Conservation (phyloP, 2,113 vertebrate species). For the Actinemys pallida region DNA sequence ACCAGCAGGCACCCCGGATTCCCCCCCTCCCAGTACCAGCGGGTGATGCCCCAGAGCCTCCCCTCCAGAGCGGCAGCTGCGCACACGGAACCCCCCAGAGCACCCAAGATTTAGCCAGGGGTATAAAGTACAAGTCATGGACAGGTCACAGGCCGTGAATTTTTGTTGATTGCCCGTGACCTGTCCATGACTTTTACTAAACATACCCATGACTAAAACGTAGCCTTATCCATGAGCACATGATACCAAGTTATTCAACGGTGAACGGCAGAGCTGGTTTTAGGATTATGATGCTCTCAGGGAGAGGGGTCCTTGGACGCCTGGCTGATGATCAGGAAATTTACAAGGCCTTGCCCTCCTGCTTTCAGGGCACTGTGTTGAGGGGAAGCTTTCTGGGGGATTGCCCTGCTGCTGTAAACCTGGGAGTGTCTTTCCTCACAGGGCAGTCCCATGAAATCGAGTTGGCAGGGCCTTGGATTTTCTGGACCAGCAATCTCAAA, state of each 20-base stretch:
- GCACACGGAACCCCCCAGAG: no score
- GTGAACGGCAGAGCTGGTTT: no score
- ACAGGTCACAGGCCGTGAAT: no score
- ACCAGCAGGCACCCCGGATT: rapidly evolving
- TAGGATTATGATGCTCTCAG: background rate
- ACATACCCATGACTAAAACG: no score
- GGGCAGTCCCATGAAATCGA: background rate
- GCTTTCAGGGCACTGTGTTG: background rate
- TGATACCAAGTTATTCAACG: background rate
- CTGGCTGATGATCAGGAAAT: background rate
- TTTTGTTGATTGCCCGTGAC: no score
- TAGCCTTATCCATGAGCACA: background rate
- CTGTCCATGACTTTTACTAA: no score
- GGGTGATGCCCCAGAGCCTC: no score
- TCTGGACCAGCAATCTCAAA: background rate
- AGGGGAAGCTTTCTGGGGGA: background rate
- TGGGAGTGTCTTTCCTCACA: background rate
- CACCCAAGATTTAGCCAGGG: no score
- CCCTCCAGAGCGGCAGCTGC: no score
- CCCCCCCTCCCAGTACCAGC: no score
- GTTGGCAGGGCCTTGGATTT: background rate
- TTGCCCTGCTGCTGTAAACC: background rate
- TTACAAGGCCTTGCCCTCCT: background rate
- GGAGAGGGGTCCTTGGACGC: background rate
- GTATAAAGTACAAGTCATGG: no score